These are phyloP conservation scores for Pycnonotus jocosus DNA, from an alignment of 2,113 vertebrate species.

Conservation along the genomic window DNA sequence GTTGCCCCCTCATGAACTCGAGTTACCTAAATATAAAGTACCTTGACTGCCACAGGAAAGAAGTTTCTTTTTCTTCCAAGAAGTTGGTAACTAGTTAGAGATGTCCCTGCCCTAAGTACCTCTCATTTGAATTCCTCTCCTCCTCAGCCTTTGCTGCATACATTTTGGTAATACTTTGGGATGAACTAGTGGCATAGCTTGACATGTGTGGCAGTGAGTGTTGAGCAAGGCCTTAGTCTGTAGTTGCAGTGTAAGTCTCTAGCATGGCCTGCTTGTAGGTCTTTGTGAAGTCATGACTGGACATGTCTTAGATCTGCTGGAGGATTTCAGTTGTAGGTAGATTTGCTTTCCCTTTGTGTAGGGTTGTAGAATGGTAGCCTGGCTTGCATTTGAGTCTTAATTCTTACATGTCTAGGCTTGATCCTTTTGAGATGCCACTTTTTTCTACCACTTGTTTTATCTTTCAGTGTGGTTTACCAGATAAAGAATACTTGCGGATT, in stretches of 20 bases:
- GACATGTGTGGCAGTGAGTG: not conserved
- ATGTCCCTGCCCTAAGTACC: not conserved
- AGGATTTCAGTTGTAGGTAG: not conserved
- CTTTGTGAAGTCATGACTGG: not conserved
- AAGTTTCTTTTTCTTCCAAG: not conserved
- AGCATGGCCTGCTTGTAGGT: accelerated
- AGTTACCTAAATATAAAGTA: not conserved
- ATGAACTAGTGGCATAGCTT: not conserved
- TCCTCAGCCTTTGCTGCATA: not conserved
- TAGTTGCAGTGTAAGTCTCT: not conserved
- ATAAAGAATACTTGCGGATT: not conserved
- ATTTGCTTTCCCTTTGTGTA: not conserved
- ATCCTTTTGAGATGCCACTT: not conserved
- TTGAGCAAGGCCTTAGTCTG: too few relatives aligned
- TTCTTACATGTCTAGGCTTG: not conserved
- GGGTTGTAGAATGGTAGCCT: not conserved
- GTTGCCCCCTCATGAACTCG: not conserved
- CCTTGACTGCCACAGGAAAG: not conserved
- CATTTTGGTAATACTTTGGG: not conserved
- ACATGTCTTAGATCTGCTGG: not conserved
- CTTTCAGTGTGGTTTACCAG: not conserved
- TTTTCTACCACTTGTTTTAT: not conserved
- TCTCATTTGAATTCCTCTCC: not conserved
- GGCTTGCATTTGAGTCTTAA: not conserved
- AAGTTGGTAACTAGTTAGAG: not conserved